These are phyloP conservation scores for Sminthopsis crassicaudata DNA, from an alignment of 2,113 vertebrate species.

Conservation along the genomic window DNA sequence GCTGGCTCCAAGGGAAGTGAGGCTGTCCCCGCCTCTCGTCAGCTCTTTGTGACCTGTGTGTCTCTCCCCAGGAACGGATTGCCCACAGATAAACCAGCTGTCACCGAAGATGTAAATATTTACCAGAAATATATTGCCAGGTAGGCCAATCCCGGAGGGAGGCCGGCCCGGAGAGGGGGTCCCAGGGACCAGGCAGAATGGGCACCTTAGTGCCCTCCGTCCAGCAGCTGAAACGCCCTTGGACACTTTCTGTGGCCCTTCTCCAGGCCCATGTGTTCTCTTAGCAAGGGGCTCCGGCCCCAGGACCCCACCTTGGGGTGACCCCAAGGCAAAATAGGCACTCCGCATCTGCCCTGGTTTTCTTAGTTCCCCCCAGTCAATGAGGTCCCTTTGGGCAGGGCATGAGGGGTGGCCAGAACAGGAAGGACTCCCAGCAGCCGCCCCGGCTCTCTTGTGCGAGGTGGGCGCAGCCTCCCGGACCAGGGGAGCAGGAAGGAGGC, in stretches of 20 bases:
- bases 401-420: not conserved
- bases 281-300: not conserved
- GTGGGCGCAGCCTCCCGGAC: not conserved
- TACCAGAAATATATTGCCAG: conserved; percentile 99
- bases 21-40: conserved; percentile 75
- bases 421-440: conserved; percentile 42
- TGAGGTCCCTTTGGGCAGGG: not conserved
- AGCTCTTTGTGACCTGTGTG: conserved; percentile 84
- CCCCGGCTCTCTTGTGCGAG: not conserved
- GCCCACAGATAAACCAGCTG: conserved; percentile 96
- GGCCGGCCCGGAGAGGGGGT: conserved; percentile 40
- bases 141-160: conserved; percentile 88
- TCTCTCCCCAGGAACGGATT: conserved; percentile 96
- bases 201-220: not conserved
- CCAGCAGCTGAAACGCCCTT: conserved; percentile 47
- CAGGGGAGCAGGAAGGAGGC: not conserved
- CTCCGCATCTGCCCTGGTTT: not conserved
- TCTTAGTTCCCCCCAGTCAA: not conserved
- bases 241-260: conserved; percentile 37
- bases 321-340: not conserved
- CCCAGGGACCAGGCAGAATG: conserved; percentile 22
- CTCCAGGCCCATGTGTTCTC: conserved; percentile 66
- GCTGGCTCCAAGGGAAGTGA: conserved; percentile 38
- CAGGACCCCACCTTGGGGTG: not conserved
- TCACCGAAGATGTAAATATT: conserved; percentile 97